These are phyloP conservation scores for Darevskia nairensis DNA, from an alignment of 2,797 vertebrate genomes.

Conservation along the genomic window DNA sequence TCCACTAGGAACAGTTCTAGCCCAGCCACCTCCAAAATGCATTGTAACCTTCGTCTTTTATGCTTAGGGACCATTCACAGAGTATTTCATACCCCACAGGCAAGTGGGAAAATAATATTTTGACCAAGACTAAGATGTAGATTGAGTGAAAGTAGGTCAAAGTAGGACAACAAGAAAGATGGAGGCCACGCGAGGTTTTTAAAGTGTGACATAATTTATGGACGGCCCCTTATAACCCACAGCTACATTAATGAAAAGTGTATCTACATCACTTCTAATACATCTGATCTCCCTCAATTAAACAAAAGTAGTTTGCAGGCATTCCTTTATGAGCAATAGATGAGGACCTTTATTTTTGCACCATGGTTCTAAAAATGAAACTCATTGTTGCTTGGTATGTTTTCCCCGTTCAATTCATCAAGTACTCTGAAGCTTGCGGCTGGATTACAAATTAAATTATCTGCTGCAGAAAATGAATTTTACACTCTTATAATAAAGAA, in stretches of 20 bases:
- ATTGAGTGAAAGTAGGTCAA: neutral
- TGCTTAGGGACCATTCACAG: neutral
- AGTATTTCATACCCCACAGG: neutral
- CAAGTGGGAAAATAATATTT: neutral
- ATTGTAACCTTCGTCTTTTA: neutral
- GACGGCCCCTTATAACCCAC: neutral
- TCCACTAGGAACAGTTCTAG: too few species aligned
- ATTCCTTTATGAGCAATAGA: slow-evolving; percentile 2
- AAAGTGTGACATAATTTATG: neutral
- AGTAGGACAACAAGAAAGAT: neutral
- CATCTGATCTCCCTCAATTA: neutral
- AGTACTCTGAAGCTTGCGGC: slow-evolving; percentile 27
- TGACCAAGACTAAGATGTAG: neutral
- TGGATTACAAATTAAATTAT: slow-evolving; percentile 20
- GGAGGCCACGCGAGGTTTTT: neutral
- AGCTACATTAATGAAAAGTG: neutral
- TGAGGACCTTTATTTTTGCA: slow-evolving; percentile 18
- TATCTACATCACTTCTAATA: neutral
- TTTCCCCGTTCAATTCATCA: neutral
- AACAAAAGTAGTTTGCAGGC: slow-evolving; percentile 23
- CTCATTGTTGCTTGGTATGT: slow-evolving; percentile 17
- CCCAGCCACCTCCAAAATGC: too few species aligned
- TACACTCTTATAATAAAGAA: slow-evolving; percentile 29
- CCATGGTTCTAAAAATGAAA: neutral
- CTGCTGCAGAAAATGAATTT: slow-evolving; percentile 23